Evolutionary conservation across 1,140 invertebrate genomes (phyloP).

Genomic region (Callitettix versicolor): DNA sequence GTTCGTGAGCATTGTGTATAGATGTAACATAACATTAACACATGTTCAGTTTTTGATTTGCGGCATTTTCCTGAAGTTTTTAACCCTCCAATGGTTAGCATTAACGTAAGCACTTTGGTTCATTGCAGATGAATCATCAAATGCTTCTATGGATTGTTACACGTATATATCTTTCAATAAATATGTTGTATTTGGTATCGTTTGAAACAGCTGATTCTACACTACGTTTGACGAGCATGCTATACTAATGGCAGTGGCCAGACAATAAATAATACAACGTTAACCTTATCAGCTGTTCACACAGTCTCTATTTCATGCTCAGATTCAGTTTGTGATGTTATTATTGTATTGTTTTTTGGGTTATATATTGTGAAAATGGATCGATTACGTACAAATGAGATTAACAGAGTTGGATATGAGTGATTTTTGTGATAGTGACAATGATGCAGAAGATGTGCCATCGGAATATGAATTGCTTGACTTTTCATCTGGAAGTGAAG

Average conservation of each 20-base stretch:
- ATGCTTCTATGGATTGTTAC: no score
- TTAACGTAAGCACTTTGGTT: no score
- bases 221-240: background rate
- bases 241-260: background rate
- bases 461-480: background rate
- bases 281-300: no score
- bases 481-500: background rate
- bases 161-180: no score
- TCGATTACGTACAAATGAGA: background rate
- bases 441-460: background rate
- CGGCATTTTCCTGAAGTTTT: no score
- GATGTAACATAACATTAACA: no score
- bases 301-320: background rate
- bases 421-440: background rate
- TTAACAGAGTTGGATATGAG: background rate
- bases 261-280: background rate
- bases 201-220: background rate
- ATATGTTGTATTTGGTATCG: slow-evolving; percentile 27
- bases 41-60: no score
- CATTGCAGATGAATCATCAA: no score
- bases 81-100: no score
- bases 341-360: no score
- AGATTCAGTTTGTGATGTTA: no score
- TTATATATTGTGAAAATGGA: background rate
- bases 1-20: no score